Percentiles rank a stretch among this genome's conserved stretches.
These are phyloP conservation scores for Xylocopa sonorina DNA, from an alignment of 1,140 invertebrate species.

Conservation along the genomic window DNA sequence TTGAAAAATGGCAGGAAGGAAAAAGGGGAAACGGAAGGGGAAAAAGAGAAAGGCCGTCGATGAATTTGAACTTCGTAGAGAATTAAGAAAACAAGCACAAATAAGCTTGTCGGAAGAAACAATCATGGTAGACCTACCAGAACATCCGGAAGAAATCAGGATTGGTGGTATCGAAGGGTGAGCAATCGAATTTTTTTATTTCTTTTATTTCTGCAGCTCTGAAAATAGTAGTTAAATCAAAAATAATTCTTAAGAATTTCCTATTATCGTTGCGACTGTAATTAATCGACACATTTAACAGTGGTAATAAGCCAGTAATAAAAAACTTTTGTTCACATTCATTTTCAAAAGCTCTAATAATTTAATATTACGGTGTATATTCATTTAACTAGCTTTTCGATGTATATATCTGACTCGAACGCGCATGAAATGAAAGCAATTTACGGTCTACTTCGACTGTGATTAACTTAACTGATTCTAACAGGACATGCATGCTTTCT, in stretches of 20 bases:
- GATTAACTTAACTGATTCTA: constrained; percentile 15
- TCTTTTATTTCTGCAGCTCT: background rate
- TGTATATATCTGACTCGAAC: background rate
- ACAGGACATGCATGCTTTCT: background rate
- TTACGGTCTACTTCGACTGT: background rate
- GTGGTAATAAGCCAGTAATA: too few species aligned
- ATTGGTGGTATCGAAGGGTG: constrained; percentile 82
- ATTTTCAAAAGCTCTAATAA: background rate
- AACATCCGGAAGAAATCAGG: constrained; percentile 62
- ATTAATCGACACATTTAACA: background rate
- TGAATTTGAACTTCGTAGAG: constrained; percentile 61
- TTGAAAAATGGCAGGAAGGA: constrained; percentile 58
- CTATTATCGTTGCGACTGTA: too few species aligned
- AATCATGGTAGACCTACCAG: background rate
- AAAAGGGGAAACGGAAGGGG: constrained; percentile 15
- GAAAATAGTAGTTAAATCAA: background rate
- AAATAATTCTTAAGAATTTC: too few species aligned
- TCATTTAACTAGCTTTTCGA: background rate
- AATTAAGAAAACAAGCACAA: constrained; percentile 52
- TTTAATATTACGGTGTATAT: background rate
- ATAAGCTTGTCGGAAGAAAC: background rate
- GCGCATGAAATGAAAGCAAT: background rate
- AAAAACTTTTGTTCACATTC: too few species aligned
- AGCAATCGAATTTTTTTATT: constrained; percentile 38
- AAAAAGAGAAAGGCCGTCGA: constrained; percentile 35